Evolutionary conservation across 2,888 invertebrate genomes (phyloP), one percentile per base, ranked within the genome.

Genomic region (Hetaerina titia): DNA sequence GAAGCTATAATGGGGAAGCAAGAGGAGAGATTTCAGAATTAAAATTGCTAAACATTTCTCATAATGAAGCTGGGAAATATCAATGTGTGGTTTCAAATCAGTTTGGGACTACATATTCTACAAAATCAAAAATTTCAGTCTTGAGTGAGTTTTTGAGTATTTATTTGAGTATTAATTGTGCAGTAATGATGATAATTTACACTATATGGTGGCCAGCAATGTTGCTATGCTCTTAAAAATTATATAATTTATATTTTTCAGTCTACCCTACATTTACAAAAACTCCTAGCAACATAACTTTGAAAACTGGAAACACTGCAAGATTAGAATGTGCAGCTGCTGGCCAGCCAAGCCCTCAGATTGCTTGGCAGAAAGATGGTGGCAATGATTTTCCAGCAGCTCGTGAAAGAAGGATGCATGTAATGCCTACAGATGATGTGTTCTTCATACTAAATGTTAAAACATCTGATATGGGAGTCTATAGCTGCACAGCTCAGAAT

Each of bases 321-420:
- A 98, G 98, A 95, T 97, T 99, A 60, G 99, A 99, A 96, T 99
- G 99, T 97, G 98, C 99, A 22, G 99, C 99, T 5, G 98, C 97
- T 95, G 99, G 99, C 0, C 98, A 98, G 96, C 99, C 99, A 0
- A 97, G 97, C 94, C 99, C 99, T 31, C 98, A 98, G 97, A 98
- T 99, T 96, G 98, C 98, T 0, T 98, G 99, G 98, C 98, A 98
- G 96, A 99, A 99, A 97, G 99, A 98, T 97, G 99, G 98, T n/a
- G 99, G 98, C 0, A 98, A 98, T 96, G 98, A 99, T 96, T 99
- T 99, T 96, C 99, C 99, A 13, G 99, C 99, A 9, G 99, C 99
- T 15, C 97, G 98, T 96, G 99, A 99, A 96, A 97, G 99, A 89
- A 97, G 99, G 74, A 98, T 99, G 98, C 98, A 98, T 97, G 98